Conservation (phyloP, 64 coral and sea anemone genomes). For the Stylophora pistillata region DNA sequence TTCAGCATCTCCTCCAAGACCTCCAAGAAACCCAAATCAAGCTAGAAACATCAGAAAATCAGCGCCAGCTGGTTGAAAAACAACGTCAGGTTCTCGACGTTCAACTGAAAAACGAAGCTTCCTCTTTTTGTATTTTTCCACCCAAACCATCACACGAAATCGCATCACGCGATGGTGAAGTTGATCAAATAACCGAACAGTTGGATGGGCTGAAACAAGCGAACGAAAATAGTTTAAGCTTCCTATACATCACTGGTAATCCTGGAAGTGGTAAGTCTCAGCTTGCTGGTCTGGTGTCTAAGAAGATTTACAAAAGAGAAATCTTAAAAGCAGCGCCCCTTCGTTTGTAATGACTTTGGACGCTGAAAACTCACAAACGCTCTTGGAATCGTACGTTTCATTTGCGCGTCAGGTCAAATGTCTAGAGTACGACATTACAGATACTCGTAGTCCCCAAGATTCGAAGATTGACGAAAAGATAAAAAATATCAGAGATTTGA, state of each 20-base stretch:
- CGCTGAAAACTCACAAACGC: not conserved
- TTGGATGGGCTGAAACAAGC: not conserved
- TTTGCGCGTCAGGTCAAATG: not conserved
- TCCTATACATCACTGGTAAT: slow-evolving; percentile 33
- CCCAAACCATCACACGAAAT: no score
- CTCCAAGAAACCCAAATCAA: no score
- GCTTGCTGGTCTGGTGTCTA: not conserved
- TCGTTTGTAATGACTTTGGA: slow-evolving; percentile 13
- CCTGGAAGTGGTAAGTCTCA: slow-evolving; percentile 39
- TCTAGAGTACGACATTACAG: not conserved
- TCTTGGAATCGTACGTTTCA: not conserved
- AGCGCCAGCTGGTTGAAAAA: no score
- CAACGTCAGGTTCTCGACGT: no score
- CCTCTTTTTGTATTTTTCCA: no score
- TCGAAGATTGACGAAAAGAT: not conserved
- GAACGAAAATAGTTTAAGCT: not conserved
- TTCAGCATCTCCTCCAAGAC: no score
- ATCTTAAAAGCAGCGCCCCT: no score
- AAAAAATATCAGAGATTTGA: not conserved
- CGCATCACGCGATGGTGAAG: no score
- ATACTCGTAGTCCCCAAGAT: not conserved
- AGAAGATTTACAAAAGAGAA: not conserved
- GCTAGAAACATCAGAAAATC: no score
- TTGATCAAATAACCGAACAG: no score
- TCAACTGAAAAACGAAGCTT: no score